Conservation (phyloP, 1,140 invertebrate species). For the Cydia amplana region DNA sequence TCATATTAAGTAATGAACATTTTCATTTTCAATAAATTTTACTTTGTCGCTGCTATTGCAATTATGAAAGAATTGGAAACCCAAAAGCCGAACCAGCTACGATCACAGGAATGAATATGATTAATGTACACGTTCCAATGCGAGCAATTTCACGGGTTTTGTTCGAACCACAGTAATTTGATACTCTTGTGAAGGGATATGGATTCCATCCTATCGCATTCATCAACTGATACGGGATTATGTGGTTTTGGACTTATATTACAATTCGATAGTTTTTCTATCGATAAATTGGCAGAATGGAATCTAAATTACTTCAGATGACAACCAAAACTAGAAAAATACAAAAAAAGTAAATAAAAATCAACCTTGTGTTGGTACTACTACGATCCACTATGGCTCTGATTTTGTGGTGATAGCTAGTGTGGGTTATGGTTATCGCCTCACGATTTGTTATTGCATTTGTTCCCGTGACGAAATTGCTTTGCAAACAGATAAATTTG, state of each 20-base stretch:
- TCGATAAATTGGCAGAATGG: too few species aligned
- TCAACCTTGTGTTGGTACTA: too few species aligned
- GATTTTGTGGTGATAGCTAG: too few species aligned
- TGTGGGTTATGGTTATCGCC: too few species aligned
- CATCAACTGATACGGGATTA: conserved; percentile 18
- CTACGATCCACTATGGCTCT: too few species aligned
- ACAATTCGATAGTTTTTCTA: conserved; percentile 5
- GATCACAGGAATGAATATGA: conserved; percentile 22
- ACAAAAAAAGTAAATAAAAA: too few species aligned
- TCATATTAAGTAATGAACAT: conserved; percentile 11
- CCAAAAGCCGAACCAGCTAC: background rate
- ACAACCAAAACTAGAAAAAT: too few species aligned
- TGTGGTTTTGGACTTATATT: conserved; percentile 4
- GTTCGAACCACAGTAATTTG: conserved; percentile 11
- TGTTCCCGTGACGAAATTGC: background rate
- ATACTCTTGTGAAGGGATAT: conserved; percentile 14
- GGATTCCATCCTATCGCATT: conserved; percentile 13
- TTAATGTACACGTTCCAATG: conserved; percentile 17
- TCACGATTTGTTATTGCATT: too few species aligned
- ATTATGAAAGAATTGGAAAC: conserved; percentile 2
- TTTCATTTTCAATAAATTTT: conserved; percentile 31
- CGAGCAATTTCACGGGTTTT: conserved; percentile 19
- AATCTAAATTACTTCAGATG: too few species aligned
- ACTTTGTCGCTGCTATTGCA: background rate
- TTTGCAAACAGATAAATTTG: background rate